These are phyloP conservation scores for Magallana gigas DNA, from an alignment of 1,140 invertebrate genomes.

Conservation along the genomic window DNA sequence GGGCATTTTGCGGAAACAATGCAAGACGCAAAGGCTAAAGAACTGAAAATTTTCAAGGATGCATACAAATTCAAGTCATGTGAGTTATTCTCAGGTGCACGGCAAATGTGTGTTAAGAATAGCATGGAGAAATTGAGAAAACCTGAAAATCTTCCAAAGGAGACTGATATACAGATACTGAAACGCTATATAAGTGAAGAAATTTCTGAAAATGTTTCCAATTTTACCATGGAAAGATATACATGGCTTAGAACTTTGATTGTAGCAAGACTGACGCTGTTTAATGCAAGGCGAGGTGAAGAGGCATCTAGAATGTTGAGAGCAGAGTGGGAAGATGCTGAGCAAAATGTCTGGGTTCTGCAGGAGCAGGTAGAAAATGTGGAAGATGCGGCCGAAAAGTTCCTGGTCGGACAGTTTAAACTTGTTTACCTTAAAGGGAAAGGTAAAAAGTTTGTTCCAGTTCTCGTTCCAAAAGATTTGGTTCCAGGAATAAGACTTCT, in stretches of 20 bases:
- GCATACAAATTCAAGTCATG: background rate
- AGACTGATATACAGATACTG: constrained; percentile 29
- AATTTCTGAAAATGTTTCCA: constrained; percentile 12
- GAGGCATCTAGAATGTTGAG: constrained; percentile 33
- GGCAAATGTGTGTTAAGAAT: background rate
- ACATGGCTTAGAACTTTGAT: constrained; percentile 39
- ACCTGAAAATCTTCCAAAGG: constrained; percentile 30
- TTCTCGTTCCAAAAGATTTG: too few species aligned
- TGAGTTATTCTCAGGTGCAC: background rate
- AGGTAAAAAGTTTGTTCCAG: too few species aligned
- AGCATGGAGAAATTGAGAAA: constrained; percentile 42
- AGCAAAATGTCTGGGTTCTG: too few species aligned
- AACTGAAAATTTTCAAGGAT: background rate
- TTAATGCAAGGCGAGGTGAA: constrained; percentile 54
- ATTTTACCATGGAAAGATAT: constrained; percentile 45
- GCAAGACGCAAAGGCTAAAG: background rate
- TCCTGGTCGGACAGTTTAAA: too few species aligned
- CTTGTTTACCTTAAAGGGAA: too few species aligned
- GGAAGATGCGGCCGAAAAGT: too few species aligned
- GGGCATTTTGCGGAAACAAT: background rate
- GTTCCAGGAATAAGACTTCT: too few species aligned
- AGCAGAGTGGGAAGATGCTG: too few species aligned
- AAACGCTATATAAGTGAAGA: constrained; percentile 31
- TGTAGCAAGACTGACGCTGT: constrained; percentile 53
- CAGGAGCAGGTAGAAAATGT: too few species aligned